A percentile compares a stretch with the other conserved stretches of the same genome.
Evolutionary conservation across 2,888 invertebrate genomes (phyloP).

Genomic region (Eupeodes luniger): DNA sequence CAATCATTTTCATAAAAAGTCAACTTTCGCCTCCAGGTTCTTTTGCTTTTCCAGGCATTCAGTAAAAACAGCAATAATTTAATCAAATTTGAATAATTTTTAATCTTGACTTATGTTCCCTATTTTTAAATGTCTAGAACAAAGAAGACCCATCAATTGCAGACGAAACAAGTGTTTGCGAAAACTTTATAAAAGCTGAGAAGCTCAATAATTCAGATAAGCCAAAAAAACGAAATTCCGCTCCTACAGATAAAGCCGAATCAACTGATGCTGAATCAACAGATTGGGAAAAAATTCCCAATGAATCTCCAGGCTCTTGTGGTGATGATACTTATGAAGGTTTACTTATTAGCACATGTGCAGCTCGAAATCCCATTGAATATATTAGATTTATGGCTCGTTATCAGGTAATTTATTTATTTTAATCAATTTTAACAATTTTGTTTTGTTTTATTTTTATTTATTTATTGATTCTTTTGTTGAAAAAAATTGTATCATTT

Average conservation of each 20-base stretch:
- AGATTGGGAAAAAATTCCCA: constrained; percentile 71
- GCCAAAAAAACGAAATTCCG: constrained; percentile 51
- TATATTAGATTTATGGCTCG: constrained; percentile 83
- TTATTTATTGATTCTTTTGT: constrained; percentile 69
- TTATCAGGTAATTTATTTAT: constrained; percentile 81
- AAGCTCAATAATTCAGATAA: constrained; percentile 54
- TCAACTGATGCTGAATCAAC: constrained; percentile 48
- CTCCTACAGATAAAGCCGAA: constrained; percentile 60
- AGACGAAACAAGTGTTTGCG: constrained; percentile 55
- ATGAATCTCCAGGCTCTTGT: constrained; percentile 31
- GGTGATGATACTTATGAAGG: constrained; percentile 81
- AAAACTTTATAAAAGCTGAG: constrained; percentile 34
- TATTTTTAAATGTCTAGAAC: constrained; percentile 25
- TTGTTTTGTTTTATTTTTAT: constrained; percentile 70
- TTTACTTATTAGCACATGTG: constrained; percentile 81
- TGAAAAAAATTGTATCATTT: constrained; percentile 69
- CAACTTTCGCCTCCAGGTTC: no score
- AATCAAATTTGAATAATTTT: neutral
- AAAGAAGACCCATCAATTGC: constrained; percentile 54
- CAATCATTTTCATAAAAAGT: no score
- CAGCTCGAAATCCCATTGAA: constrained; percentile 81
- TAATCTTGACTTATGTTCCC: neutral
- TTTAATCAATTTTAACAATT: constrained; percentile 61
- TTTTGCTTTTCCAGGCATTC: no score
- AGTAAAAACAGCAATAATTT: no score